Evolutionary conservation across 2,113 vertebrate genomes (phyloP).

Genomic region (Poeciliopsis prolifica): DNA sequence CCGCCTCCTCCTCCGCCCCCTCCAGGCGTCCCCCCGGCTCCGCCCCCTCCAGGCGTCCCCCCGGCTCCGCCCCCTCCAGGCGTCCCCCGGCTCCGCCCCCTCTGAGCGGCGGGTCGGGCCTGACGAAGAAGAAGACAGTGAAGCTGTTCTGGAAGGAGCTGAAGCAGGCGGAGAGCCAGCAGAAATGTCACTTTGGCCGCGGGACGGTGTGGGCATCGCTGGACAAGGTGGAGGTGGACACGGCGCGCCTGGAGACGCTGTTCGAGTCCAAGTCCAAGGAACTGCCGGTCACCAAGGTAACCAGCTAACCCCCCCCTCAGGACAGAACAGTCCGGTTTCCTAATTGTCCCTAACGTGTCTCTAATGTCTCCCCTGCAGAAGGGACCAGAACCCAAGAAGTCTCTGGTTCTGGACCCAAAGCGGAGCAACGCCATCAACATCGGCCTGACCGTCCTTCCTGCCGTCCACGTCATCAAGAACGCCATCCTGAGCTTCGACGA

Average conservation of each 20-base stretch:
- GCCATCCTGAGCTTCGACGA: constrained; percentile 94
- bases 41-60: constrained; percentile 49
- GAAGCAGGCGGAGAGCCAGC: constrained; percentile 78
- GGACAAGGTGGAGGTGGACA: constrained; percentile 87
- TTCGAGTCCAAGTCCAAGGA: constrained; percentile 96
- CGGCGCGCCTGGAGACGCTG: constrained; percentile 88
- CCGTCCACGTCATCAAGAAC: constrained; percentile 91
- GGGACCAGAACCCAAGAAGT: constrained; percentile 84
- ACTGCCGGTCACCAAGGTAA: constrained; percentile 86
- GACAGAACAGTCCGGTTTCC: background rate
- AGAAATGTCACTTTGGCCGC: constrained; percentile 81
- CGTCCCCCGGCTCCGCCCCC: constrained; percentile 14
- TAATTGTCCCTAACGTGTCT: fast-evolving
- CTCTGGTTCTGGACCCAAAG: constrained; percentile 90
- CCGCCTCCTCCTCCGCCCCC: constrained; percentile 54
- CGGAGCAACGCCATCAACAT: constrained; percentile 97
- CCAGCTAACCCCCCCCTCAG: background rate
- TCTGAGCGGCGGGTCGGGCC: constrained; percentile 21
- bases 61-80: constrained; percentile 69
- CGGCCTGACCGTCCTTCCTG: constrained; percentile 91
- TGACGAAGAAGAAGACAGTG: constrained; percentile 88
- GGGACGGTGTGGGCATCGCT: constrained; percentile 91
- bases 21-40: constrained; percentile 55
- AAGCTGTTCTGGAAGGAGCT: constrained; percentile 98
- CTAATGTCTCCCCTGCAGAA: constrained; percentile 76